Evolutionary conservation across 1,140 invertebrate species (phyloP).

Genomic region (Olivierus martensii): DNA sequence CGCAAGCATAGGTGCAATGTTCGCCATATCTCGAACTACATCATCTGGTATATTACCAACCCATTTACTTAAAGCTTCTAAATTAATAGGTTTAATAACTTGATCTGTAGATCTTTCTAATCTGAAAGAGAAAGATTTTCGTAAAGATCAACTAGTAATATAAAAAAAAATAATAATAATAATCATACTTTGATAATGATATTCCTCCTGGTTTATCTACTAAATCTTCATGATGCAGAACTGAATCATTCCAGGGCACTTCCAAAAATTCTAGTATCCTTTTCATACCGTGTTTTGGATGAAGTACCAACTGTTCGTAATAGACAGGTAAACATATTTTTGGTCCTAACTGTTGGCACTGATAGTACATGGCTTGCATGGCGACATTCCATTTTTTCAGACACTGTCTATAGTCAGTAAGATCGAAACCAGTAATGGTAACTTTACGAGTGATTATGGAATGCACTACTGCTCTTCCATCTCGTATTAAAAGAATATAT

Average conservation of each 20-base stretch:
- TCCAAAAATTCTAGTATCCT: conserved; percentile 81
- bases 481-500: conserved; percentile 95
- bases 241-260: conserved; percentile 88
- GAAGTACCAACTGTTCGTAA: conserved; percentile 93
- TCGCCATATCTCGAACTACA: conserved; percentile 76
- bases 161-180: too few relatives aligned
- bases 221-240: conserved; percentile 92
- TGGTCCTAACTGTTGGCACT: conserved; percentile 77
- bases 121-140: conserved; percentile 52
- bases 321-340: conserved; percentile 68
- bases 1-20: conserved; percentile 81
- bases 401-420: conserved; percentile 83
- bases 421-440: conserved; percentile 94
- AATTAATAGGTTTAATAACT: conserved; percentile 94
- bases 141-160: too few relatives aligned
- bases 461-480: conserved; percentile 93
- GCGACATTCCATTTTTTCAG: conserved; percentile 92
- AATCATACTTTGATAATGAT: conserved; percentile 66
- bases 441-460: conserved; percentile 95
- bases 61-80: conserved; percentile 94
- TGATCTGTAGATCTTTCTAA: conserved; percentile 96
- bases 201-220: conserved; percentile 94
- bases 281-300: conserved; percentile 78
- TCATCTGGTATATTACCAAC: conserved; percentile 82
- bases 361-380: conserved; percentile 83